Evolutionary conservation across 1,140 invertebrate genomes (phyloP).

Genomic region (Danaus melanippus): DNA sequence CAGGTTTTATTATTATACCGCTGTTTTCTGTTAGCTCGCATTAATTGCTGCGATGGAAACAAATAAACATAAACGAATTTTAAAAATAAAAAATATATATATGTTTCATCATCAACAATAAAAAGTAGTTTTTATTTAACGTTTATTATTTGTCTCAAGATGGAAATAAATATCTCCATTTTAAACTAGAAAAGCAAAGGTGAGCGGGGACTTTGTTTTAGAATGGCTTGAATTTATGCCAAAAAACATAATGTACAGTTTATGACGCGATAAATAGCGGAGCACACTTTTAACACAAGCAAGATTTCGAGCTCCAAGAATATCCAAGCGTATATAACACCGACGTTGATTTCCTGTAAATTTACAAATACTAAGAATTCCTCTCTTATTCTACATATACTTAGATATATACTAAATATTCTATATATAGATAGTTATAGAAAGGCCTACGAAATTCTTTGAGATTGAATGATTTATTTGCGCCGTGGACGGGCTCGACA

Average conservation of each 20-base stretch:
- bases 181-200: slow-evolving; percentile 14
- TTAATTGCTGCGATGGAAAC: too few relatives aligned
- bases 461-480: slow-evolving; percentile 60
- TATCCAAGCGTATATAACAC: too few relatives aligned
- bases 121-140: too few relatives aligned
- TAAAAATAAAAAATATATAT: too few relatives aligned
- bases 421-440: too few relatives aligned
- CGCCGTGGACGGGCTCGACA: slow-evolving; percentile 30
- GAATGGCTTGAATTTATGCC: slow-evolving; percentile 13
- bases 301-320: too few relatives aligned
- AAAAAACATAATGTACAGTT: slow-evolving; percentile 12
- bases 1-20: too few relatives aligned
- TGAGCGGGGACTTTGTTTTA: slow-evolving; percentile 22
- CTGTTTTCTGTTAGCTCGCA: too few relatives aligned
- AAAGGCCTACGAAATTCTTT: slow-evolving; percentile 27
- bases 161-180: slow-evolving; percentile 16
- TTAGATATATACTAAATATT: too few relatives aligned
- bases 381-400: too few relatives aligned
- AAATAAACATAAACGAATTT: too few relatives aligned
- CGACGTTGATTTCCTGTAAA: slow-evolving; percentile 1
- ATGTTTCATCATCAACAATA: too few relatives aligned
- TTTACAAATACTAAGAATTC: not conserved
- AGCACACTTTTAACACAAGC: not conserved
- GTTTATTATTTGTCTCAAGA: slow-evolving; percentile 16
- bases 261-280: slow-evolving; percentile 9